Percentiles rank a stretch among this genome's conserved stretches.
Conservation (phyloP, 1,140 invertebrate genomes). For the Laupala kohalensis region DNA sequence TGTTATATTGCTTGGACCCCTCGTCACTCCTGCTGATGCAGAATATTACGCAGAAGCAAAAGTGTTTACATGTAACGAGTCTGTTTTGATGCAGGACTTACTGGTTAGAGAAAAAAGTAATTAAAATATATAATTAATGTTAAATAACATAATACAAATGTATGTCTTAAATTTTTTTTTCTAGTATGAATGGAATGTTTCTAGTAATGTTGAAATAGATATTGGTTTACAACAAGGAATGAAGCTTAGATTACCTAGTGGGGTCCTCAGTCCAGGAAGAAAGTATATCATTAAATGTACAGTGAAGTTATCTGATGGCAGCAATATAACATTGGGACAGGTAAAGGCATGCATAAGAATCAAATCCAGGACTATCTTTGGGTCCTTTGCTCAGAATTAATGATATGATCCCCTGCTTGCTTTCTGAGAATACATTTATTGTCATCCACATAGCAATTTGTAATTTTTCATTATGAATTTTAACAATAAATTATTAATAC, state of each 20-base stretch:
- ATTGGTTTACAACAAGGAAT: constrained; percentile 5
- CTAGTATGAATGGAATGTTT: constrained; percentile 8
- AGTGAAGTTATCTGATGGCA: background rate
- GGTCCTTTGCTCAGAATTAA: too few species aligned
- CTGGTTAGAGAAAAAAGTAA: background rate
- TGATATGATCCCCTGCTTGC: too few species aligned
- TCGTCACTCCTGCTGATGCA: background rate
- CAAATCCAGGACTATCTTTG: too few species aligned
- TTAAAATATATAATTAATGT: background rate
- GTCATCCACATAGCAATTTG: too few species aligned
- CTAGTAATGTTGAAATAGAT: background rate
- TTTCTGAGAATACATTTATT: too few species aligned
- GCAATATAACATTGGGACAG: background rate
- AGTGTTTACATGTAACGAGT: constrained; percentile 2
- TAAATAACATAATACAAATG: background rate
- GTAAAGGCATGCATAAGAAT: too few species aligned
- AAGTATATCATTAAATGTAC: constrained; percentile 5
- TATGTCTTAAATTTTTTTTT: too few species aligned
- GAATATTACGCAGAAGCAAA: constrained; percentile 4
- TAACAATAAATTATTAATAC: too few species aligned
- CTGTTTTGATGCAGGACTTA: background rate
- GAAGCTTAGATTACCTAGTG: background rate
- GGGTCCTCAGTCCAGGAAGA: constrained; percentile 1
- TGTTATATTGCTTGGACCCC: background rate
- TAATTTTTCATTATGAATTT: too few species aligned